A percentile compares a stretch with the other conserved stretches of the same genome.
phyloP scores from a whole-genome alignment of 2,113 vertebrate genomes.

The Bambusicola thoracicus region DNA sequence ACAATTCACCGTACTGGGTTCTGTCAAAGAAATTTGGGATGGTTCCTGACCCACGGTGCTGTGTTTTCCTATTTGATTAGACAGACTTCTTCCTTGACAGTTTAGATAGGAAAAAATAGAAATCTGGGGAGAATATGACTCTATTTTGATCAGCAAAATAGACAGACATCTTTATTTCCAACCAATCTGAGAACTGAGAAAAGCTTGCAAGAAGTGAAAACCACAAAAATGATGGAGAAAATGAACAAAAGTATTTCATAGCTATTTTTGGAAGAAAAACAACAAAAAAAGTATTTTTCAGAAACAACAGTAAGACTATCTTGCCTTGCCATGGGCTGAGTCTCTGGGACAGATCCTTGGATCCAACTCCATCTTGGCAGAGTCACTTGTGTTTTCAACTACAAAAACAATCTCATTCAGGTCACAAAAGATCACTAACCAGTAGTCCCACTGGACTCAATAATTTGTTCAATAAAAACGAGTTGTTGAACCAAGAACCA shows the following conservation, averaged over 20 bases:
- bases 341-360: not conserved
- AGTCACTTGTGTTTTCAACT: not conserved
- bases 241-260: not conserved
- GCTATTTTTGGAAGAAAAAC: not conserved
- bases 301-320: not conserved
- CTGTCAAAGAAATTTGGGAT: not conserved
- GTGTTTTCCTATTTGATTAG: not conserved
- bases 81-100: not conserved
- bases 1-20: not conserved
- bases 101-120: not conserved
- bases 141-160: not conserved
- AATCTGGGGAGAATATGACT: not conserved
- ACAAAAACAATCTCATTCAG: not conserved
- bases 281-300: not conserved
- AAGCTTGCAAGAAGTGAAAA: not conserved
- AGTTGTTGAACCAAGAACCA: not conserved
- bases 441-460: not conserved
- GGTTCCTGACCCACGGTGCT: not conserved
- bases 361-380: not conserved
- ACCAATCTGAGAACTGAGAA: not conserved
- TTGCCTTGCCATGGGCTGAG: not conserved
- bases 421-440: not conserved
- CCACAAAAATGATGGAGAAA: not conserved
- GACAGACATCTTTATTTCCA: not conserved
- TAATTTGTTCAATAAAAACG: not conserved